Percentiles rank a stretch among this genome's conserved stretches.
Evolutionary conservation across 2,888 invertebrate genomes (phyloP).

Genomic region (Drosophila percnosoma): DNA sequence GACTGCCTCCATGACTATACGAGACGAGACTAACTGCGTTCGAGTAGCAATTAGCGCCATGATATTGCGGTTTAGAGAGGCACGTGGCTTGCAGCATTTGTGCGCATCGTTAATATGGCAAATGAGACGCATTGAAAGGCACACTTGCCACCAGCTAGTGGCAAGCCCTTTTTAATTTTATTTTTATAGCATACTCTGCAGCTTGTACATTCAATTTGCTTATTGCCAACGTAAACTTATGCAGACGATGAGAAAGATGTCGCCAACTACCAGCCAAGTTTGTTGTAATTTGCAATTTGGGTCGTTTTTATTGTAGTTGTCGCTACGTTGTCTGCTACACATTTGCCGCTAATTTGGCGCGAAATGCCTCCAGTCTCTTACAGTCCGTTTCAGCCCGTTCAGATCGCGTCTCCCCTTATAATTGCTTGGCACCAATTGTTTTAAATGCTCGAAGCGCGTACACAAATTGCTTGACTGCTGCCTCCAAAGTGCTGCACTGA

Average conservation of each 20-base stretch:
- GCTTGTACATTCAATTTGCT: constrained; percentile 70
- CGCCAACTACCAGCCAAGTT: constrained; percentile 64
- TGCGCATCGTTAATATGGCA: constrained; percentile 58
- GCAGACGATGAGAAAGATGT: constrained; percentile 66
- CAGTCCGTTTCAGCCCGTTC: constrained; percentile 6
- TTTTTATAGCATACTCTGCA: constrained; percentile 57
- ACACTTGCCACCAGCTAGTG: constrained; percentile 21
- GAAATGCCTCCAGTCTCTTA: constrained; percentile 31
- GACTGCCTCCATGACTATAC: constrained; percentile 42
- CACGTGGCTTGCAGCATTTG: constrained; percentile 55
- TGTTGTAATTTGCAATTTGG: constrained; percentile 78
- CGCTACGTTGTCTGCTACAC: constrained; percentile 37
- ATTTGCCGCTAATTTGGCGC: constrained; percentile 74
- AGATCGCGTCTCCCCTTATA: constrained; percentile 48
- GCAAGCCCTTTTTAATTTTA: constrained; percentile 32
- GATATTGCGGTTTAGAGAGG: constrained; percentile 68
- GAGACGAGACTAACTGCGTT: constrained; percentile 46
- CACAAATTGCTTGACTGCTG: constrained; percentile 70
- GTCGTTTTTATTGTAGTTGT: constrained; percentile 43
- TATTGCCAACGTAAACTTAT: constrained; percentile 70
- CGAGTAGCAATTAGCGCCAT: constrained; percentile 80
- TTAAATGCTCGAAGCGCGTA: constrained; percentile 73
- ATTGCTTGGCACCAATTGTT: constrained; percentile 80
- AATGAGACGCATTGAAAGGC: constrained; percentile 64
- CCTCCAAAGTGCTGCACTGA: constrained; percentile 28